Evolutionary conservation across 2,797 vertebrate species (phyloP).

Genomic region (Sitta carolinensis): DNA sequence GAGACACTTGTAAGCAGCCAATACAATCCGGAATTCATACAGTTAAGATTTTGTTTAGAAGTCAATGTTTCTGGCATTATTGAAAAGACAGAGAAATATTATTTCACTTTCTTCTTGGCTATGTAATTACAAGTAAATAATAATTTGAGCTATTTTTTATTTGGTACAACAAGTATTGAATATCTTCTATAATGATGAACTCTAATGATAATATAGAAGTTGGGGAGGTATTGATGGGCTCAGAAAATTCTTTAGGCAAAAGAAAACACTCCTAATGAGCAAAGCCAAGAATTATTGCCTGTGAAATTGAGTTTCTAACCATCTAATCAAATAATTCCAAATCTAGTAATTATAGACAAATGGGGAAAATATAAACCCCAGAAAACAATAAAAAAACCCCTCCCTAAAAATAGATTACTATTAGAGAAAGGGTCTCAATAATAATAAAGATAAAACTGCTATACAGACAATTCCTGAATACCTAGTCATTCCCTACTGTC

Average conservation of each 20-base stretch:
- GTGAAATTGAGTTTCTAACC: not conserved
- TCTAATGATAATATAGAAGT: not conserved
- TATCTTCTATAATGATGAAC: not conserved
- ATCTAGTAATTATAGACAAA: not conserved
- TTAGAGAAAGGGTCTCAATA: not conserved
- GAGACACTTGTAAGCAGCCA: not conserved
- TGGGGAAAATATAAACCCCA: not conserved
- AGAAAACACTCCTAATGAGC: not conserved
- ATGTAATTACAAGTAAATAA: not conserved
- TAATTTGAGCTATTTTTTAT: not conserved
- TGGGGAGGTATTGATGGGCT: not conserved
- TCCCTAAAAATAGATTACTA: not conserved
- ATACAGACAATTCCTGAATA: not conserved
- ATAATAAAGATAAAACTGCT: not conserved
- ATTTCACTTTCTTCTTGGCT: not conserved
- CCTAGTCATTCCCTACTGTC: not conserved
- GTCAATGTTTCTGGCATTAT: not conserved
- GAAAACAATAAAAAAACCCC: fast-evolving
- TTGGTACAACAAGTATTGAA: not conserved
- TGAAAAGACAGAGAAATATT: not conserved
- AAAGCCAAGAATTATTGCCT: not conserved
- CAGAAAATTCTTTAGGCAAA: not conserved
- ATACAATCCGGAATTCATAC: not conserved
- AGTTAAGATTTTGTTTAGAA: not conserved
- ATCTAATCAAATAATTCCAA: not conserved